A percentile compares a stretch with the other conserved stretches of the same genome.
Evolutionary conservation across 2,797 vertebrate genomes (phyloP).

Genomic region (Cyclura pinguis): DNA sequence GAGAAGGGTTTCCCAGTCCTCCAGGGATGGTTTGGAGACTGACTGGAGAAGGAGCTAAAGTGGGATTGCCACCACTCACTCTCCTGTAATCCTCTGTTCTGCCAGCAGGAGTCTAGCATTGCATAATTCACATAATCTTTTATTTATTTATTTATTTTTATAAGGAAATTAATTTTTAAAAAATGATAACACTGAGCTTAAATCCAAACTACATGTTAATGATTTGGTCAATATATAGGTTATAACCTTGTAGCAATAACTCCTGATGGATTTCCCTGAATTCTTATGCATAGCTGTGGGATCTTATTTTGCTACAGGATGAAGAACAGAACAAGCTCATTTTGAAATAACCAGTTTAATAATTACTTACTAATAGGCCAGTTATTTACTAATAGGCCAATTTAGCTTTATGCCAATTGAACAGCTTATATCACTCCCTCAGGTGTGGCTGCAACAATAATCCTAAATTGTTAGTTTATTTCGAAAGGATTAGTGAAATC

Average conservation of each 20-base stretch:
- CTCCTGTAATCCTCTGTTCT: no score
- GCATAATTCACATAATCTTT: neutral
- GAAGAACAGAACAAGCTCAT: conserved; percentile 9
- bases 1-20: no score
- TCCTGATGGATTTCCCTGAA: neutral
- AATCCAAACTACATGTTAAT: neutral
- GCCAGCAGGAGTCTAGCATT: neutral
- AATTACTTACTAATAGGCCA: no score
- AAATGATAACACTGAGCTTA: neutral
- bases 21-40: no score
- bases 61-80: no score
- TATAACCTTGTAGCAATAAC: neutral
- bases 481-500: neutral
- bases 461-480: conserved; percentile 24
- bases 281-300: neutral
- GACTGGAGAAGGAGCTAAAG: no score
- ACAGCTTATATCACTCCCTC: conserved; percentile 12
- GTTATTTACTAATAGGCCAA: conserved; percentile 1
- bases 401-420: conserved; percentile 16
- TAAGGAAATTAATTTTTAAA: neutral
- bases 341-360: conserved; percentile 23
- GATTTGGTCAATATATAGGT: neutral
- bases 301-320: neutral
- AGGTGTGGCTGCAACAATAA: conserved; percentile 15
- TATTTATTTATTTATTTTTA: no score